Base-by-base conservation (phyloP, 2,113 vertebrate species). In the Paradoxurus hermaphroditus region DNA sequence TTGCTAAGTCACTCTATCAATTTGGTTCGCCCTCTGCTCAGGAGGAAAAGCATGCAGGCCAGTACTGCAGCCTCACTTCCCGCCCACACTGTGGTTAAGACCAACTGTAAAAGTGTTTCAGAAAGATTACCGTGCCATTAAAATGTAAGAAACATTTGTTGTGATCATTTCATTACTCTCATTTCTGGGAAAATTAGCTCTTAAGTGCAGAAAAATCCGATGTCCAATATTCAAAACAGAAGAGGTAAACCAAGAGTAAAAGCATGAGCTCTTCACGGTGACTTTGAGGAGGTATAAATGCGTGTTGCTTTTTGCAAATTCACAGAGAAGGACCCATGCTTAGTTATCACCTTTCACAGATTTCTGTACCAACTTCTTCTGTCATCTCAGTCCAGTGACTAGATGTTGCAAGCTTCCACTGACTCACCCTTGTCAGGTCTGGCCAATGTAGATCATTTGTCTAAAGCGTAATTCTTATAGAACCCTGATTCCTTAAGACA, bases 141-240 rank as follows among this genome's bases (percentile, higher is more conserved):
- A 91, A 92, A 82, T 86, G 25, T 59, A 70, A 72, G 83, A 83
- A 86, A 81, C 7, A 46, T 39, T 31, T 14, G 29, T 86, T 86
- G 59, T 0, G 0, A 86, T 86, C 13, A 86, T 44, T 88, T 68
- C 68, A 86, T 95, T 86, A 19, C 62, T 73, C 53, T 91, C 9
- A 44, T 91, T 93, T 93, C 91, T 79, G 72, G 83, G 96, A 94
- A 95, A 93, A 96, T 91, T 92, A 96, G n/a, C 73, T 91, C 53
- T 94, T 86, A 59, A 23, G 19, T 46, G 19, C 4, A 84, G 73
- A 93, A 96, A 44, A 90, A 59, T 46, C 49, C 65, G 59, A 90
- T 87, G 68, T 67, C 34, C 94, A 86, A 78, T 85, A 67, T 29
- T 95, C 79, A 86, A 75, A 84, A 63, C 36, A 85, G 39, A 83